Base-by-base conservation (phyloP, 2,888 invertebrate genomes). In the Agrochola macilenta region DNA sequence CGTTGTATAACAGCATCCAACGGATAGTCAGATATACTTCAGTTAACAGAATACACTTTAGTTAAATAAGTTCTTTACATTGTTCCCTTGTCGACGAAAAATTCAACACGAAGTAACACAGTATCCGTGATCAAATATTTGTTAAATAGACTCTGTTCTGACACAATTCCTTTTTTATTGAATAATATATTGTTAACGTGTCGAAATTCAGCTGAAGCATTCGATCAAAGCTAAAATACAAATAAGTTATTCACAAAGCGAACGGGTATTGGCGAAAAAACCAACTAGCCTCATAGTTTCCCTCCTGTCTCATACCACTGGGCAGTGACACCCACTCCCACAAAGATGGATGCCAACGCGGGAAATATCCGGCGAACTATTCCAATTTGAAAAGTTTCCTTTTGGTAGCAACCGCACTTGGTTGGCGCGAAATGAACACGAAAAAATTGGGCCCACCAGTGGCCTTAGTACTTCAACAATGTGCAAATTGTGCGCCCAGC, bases 311-410 rank as follows among this genome's bases (percentile, higher is more conserved):
- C 88, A 86, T 79, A 86, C 85, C 84, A 83, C 86, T 78, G 83
- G 78, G 84, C 90, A 76, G 79, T 84, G 84, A 84, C 90, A 89
- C 90, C 91, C 92, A 81, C 93, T 91, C 90, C 93, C 92, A 91
- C 94, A 93, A 93, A 95, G 94, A 95, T 93, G 94, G 93, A 95
- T 93, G 93, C 94, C 93, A 90, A 91, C 91, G 91, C 91, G 92
- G 90, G 91, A 94, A 95, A 95, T 94, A 95, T 93, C 93, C 93
- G 89, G 85, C 85, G 90, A 96, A 96, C 96, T 96, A 96, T 96
- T 96, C 94, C 95, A 95, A 96, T 96, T 95, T 95, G 89, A 92
- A 93, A 96, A 96, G 94, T 96, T 96, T 93, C 93, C 93, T 94
- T 94, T 93, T 92, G 91, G 90, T 91, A 89, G 91, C 93, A 91